Base-by-base conservation (phyloP, 2,888 invertebrate species). In the Caenorhabditis sulstoni region DNA sequence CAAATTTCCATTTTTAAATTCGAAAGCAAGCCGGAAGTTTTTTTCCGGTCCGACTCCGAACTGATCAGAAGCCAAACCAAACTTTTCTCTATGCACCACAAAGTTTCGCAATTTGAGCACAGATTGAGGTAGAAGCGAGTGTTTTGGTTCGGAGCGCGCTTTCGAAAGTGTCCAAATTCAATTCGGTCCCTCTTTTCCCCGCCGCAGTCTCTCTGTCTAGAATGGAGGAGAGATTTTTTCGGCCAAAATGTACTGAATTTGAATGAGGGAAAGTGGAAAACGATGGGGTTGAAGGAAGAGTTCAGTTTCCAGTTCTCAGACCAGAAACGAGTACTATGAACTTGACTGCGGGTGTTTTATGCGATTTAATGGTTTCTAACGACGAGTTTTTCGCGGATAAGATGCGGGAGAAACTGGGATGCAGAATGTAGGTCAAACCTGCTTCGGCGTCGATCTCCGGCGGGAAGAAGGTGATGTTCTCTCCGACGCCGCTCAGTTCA, bases 381-480 rank as follows among this genome's bases (percentile, higher is more conserved):
- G n/a, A n/a, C n/a, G n/a, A 7, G 29, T 29, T 29, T 29, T 29
- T 5, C 7, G 7, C 7, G 3, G 29, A 7, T 5, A 29, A 29
- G 29, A 29, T 5, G 29, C 7, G 29, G 29, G 29, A 29, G 29
- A 29, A 29, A 29, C 3, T 7, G 49, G 64, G 45, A 44, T 16
- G n/a, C n/a, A 7, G 29, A 29, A 57, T 41, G 3, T 52, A 45
- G 58, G 53, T 57, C 49, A 57, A 18, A 83, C 83, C 81, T 76
- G 78, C 68, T 44, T 84, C 83, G 16, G 88, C 81, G 41, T 83
- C 82, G 18, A 87, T 84, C 35, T 85, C 79, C 23, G 65, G 73
- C 3, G 89, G 89, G 66, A 90, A 88, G 71, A 90, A 88, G 16
- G 89, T 89, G 58, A 90, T 89, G 70, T 87, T 89, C 75, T 90